Evolutionary conservation across 2,888 invertebrate species (phyloP).

Genomic region (Psylliodes chrysocephalus): DNA sequence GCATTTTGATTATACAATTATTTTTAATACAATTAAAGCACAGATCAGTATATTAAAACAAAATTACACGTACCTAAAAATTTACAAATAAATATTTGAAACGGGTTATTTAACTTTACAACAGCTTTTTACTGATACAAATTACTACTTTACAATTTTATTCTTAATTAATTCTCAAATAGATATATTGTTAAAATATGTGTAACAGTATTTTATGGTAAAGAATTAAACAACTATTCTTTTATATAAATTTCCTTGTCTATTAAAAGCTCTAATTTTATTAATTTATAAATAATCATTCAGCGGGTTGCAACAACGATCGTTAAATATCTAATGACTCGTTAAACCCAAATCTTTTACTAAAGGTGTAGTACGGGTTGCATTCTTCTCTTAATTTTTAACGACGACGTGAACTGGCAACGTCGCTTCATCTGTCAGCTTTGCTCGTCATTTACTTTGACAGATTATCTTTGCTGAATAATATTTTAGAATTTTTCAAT

Average conservation of each 20-base stretch:
- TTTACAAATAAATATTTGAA: constrained; percentile 52
- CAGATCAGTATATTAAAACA: constrained; percentile 44
- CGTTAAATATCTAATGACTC: no score
- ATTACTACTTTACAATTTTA: constrained; percentile 31
- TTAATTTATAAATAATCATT: constrained; percentile 16
- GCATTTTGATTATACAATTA: constrained; percentile 19
- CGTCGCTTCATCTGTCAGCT: no score
- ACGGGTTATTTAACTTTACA: constrained; percentile 34
- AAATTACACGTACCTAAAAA: constrained; percentile 42
- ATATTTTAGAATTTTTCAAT: no score
- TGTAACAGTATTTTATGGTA: constrained; percentile 29
- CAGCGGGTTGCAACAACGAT: no score
- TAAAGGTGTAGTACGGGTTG: no score
- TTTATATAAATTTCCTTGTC: constrained; percentile 19
- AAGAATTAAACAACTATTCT: constrained; percentile 15
- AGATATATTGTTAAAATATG: constrained; percentile 20
- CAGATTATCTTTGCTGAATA: no score
- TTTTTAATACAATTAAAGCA: constrained; percentile 38
- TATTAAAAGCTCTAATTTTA: constrained; percentile 25
- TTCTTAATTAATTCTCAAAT: constrained; percentile 20
- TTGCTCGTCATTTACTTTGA: no score
- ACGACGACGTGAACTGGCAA: no score
- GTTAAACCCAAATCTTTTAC: no score
- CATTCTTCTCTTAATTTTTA: no score
- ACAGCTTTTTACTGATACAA: constrained; percentile 35